Conservation (phyloP, 2,888 invertebrate genomes). For the Cataglyphis cursor region DNA sequence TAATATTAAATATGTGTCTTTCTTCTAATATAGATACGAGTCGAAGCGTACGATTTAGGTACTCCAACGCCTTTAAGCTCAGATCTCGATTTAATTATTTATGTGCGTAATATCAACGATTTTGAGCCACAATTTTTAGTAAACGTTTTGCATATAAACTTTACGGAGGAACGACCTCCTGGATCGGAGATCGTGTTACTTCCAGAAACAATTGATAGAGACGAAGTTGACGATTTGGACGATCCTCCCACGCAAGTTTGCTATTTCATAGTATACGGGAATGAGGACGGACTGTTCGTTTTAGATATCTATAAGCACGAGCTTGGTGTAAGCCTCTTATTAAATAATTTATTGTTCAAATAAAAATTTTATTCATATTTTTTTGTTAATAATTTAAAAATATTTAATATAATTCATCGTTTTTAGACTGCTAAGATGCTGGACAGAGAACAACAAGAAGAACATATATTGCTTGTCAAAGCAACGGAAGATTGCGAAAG, state of each 20-base stretch:
- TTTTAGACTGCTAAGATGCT: slow-evolving; percentile 89
- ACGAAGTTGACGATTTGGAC: slow-evolving; percentile 94
- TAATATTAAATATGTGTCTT: slow-evolving; percentile 2
- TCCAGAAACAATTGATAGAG: slow-evolving; percentile 94
- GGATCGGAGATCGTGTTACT: slow-evolving; percentile 91
- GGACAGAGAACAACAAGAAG: slow-evolving; percentile 91
- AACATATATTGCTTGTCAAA: slow-evolving; percentile 91
- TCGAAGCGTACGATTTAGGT: slow-evolving; percentile 96
- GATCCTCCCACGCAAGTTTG: slow-evolving; percentile 95
- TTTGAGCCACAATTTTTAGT: slow-evolving; percentile 95
- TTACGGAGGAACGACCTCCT: slow-evolving; percentile 89
- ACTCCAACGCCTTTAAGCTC: slow-evolving; percentile 95
- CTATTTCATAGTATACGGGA: slow-evolving; percentile 96
- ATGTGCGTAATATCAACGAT: slow-evolving; percentile 95
- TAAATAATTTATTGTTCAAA: slow-evolving; percentile 8
- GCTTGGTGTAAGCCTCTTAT: slow-evolving; percentile 88
- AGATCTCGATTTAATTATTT: slow-evolving; percentile 95
- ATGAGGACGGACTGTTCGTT: slow-evolving; percentile 91
- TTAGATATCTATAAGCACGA: slow-evolving; percentile 92
- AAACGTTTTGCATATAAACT: slow-evolving; percentile 91
- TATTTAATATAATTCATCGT: slow-evolving; percentile 39
- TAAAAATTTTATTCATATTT: background rate
- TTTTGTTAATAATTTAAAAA: background rate
- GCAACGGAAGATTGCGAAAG: slow-evolving; percentile 94
- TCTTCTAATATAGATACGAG: slow-evolving; percentile 90